These are phyloP conservation scores for Geococcyx californianus DNA, from an alignment of 2,113 vertebrate species.

Conservation along the genomic window DNA sequence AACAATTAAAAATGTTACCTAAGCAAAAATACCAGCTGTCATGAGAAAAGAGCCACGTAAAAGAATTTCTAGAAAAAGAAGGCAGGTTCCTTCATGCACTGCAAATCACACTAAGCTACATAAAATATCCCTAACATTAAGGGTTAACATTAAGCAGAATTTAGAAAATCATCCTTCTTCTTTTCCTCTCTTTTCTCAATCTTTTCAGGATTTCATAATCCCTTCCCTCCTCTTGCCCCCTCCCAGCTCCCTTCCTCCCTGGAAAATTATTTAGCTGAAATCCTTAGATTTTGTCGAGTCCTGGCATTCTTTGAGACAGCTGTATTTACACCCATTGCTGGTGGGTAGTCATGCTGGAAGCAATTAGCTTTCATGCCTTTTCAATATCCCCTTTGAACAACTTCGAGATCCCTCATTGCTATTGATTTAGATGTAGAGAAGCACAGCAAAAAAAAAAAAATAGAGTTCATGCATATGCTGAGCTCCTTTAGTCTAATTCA, in stretches of 20 bases:
- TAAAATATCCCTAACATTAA: background rate
- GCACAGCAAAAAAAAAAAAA: background rate
- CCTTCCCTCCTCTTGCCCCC: background rate
- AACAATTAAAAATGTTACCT: background rate
- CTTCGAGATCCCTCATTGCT: slow-evolving; percentile 34
- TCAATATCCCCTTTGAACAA: slow-evolving; percentile 43
- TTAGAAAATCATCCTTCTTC: background rate
- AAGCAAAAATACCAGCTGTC: background rate
- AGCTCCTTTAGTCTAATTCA: background rate
- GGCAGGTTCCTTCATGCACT: background rate
- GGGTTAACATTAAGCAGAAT: background rate
- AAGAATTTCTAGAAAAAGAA: background rate
- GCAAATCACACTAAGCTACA: background rate
- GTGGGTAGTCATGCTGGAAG: slow-evolving; percentile 49
- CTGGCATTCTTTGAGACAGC: slow-evolving; percentile 43
- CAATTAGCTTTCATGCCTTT: slow-evolving; percentile 55
- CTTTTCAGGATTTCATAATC: background rate
- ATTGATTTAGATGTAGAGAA: slow-evolving; percentile 17
- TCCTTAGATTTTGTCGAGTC: slow-evolving; percentile 5
- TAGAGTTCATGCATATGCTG: background rate
- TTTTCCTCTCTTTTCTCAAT: background rate
- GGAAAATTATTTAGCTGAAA: slow-evolving; percentile 38
- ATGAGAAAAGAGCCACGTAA: background rate
- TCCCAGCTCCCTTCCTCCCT: background rate
- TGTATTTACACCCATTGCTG: slow-evolving; percentile 46